A percentile compares a stretch with the other conserved stretches of the same genome.
Conservation (phyloP, 1,140 invertebrate species). For the Chelonus insularis region DNA sequence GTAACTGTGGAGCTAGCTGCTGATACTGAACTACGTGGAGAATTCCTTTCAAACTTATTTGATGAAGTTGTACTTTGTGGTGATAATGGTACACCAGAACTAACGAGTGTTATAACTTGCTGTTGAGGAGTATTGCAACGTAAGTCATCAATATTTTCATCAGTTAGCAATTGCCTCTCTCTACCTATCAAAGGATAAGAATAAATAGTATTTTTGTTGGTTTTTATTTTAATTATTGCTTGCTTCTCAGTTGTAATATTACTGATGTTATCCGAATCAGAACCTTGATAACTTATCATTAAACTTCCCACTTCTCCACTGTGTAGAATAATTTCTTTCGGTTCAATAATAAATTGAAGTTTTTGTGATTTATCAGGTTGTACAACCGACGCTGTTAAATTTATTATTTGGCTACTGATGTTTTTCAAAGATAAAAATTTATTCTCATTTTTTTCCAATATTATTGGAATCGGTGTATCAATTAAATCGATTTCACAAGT, state of each 20-base stretch:
- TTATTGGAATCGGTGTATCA: constrained; percentile 42
- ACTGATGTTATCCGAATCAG: neutral
- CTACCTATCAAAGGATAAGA: constrained; percentile 37
- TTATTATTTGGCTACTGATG: constrained; percentile 35
- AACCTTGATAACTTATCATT: neutral
- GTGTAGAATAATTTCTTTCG: constrained; percentile 39
- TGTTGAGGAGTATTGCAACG: constrained; percentile 47
- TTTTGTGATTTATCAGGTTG: constrained; percentile 17
- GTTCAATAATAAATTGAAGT: constrained; percentile 37
- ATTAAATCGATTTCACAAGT: constrained; percentile 39
- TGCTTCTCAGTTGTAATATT: constrained; percentile 27
- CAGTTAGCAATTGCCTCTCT: constrained; percentile 30
- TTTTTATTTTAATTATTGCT: constrained; percentile 40
- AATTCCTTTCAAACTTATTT: constrained; percentile 46
- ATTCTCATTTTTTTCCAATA: constrained; percentile 37
- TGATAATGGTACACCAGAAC: constrained; percentile 44
- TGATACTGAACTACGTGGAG: constrained; percentile 48
- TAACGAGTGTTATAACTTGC: constrained; percentile 22
- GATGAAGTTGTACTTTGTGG: constrained; percentile 45
- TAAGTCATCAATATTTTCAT: constrained; percentile 35
- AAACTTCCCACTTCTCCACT: constrained; percentile 32
- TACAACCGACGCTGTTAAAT: constrained; percentile 30
- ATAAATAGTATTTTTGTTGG: constrained; percentile 32
- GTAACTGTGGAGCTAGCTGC: constrained; percentile 38
- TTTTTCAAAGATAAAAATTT: constrained; percentile 44